Evolutionary conservation across 2,888 invertebrate genomes (phyloP).

Genomic region (Syrista parreyssii): DNA sequence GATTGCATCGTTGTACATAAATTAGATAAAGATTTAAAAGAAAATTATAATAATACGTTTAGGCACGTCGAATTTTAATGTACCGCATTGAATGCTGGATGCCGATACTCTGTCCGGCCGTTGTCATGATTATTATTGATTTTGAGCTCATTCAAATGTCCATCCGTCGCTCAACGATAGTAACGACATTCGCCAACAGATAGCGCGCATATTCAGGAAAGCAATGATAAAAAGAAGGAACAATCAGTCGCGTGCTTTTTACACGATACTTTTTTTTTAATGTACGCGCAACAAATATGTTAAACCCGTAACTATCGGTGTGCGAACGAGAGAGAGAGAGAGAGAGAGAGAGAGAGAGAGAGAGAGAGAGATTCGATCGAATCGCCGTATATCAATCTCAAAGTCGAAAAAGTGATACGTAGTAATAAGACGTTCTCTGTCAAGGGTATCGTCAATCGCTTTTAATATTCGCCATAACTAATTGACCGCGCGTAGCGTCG

Average conservation of each 20-base stretch:
- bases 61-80: neutral
- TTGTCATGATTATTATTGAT: neutral
- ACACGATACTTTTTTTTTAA: neutral
- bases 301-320: slow-evolving; percentile 28
- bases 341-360: neutral
- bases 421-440: slow-evolving; percentile 5
- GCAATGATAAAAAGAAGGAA: neutral
- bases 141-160: neutral
- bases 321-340: slow-evolving; percentile 24
- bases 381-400: neutral
- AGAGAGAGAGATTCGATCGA: neutral
- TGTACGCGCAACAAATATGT: slow-evolving; percentile 31
- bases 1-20: neutral
- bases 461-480: slow-evolving; percentile 49
- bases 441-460: slow-evolving; percentile 31
- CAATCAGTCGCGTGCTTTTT: neutral
- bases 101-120: neutral
- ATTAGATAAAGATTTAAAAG: neutral
- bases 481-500: slow-evolving; percentile 8
- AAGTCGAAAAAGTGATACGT: slow-evolving; percentile 6
- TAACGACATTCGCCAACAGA: neutral
- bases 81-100: neutral
- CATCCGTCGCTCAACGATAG: neutral
- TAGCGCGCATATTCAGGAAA: neutral
- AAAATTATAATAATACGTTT: neutral